phyloP scores from a whole-genome alignment of 2,797 vertebrate genomes.

The Diplodus puntazzo region DNA sequence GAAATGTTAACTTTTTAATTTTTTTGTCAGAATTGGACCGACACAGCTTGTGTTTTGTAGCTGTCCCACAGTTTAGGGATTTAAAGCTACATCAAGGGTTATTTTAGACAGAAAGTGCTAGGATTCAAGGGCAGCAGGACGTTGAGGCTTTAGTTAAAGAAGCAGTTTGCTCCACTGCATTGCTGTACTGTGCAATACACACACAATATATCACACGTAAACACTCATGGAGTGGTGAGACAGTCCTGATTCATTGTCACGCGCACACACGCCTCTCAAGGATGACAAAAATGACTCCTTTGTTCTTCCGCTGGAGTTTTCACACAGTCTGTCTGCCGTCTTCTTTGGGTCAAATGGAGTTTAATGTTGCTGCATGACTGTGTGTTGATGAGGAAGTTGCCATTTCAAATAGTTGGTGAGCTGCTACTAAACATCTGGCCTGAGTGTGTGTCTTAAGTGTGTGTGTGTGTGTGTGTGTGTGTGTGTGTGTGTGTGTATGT shows the following conservation, averaged over 20 bases:
- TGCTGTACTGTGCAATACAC: conserved; percentile 1
- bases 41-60: not conserved
- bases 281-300: conserved; percentile 57
- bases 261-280: conserved; percentile 16
- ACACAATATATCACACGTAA: conserved; percentile 12
- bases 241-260: conserved; percentile 59
- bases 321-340: conserved; percentile 24
- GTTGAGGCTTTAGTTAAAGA: conserved; percentile 3
- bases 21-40: not conserved
- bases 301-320: conserved; percentile 45
- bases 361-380: conserved; percentile 39
- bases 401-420: not conserved
- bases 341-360: conserved; percentile 51
- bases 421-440: conserved; percentile 41
- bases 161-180: conserved; percentile 5
- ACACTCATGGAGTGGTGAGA: conserved; percentile 9
- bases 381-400: conserved; percentile 32
- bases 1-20: not conserved
- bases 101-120: conserved; percentile 10
- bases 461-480: conserved; percentile 19
- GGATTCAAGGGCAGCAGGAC: conserved; percentile 35
- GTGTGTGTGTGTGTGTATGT: not conserved
- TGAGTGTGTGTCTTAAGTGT: not conserved
- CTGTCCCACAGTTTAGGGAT: not conserved
- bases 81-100: not conserved